These are phyloP conservation scores for Bothrops jararaca DNA, from an alignment of 2,113 vertebrate species.

Conservation along the genomic window DNA sequence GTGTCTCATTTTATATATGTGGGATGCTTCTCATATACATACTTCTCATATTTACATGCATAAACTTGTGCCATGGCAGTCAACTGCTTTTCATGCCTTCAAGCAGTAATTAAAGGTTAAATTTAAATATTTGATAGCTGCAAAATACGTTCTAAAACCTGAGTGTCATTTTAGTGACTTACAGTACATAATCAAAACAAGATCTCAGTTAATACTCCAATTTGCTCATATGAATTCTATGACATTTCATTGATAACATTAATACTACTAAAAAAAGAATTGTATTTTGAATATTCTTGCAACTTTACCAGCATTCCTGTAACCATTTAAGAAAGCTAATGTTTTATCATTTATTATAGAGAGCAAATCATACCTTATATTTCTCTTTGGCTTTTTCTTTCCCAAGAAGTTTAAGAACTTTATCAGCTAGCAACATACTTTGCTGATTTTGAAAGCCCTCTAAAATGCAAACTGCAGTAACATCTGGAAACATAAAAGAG, in stretches of 20 bases:
- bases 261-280: background rate
- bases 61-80: background rate
- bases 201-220: background rate
- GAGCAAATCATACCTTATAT: constrained; percentile 83
- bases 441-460: constrained; percentile 99
- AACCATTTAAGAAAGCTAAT: background rate
- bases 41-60: background rate
- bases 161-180: background rate
- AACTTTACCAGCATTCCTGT: background rate
- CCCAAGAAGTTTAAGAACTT: constrained; percentile 94
- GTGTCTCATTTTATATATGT: background rate
- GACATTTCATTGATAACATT: background rate
- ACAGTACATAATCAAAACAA: background rate
- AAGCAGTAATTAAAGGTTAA: background rate
- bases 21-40: background rate
- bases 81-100: background rate
- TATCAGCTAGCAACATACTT: constrained; percentile 97
- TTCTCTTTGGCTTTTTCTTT: constrained; percentile 99
- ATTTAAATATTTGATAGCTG: background rate
- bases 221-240: background rate
- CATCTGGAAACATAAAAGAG: constrained; percentile 75
- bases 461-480: constrained; percentile 97
- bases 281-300: background rate
- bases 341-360: background rate
- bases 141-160: background rate